Percentiles rank a stretch among this genome's conserved stretches.
These are phyloP conservation scores for Cerastis rubricosa DNA, from an alignment of 2,888 invertebrate species.

Conservation along the genomic window DNA sequence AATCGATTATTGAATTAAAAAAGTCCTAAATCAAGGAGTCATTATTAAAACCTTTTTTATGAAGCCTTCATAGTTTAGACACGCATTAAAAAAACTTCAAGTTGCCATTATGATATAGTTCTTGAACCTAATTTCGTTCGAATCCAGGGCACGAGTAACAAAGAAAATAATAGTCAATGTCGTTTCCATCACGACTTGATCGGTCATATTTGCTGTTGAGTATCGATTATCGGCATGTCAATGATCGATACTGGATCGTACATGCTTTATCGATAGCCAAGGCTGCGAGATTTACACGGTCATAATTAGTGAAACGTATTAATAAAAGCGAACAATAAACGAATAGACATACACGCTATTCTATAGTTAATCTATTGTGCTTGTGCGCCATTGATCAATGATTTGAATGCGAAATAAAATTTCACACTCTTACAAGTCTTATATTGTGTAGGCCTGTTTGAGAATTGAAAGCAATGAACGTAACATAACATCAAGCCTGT, in stretches of 20 bases:
- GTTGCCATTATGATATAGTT: slow-evolving; percentile 71
- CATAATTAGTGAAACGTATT: slow-evolving; percentile 71
- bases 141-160: slow-evolving; percentile 84
- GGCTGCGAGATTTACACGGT: slow-evolving; percentile 73
- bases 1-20: slow-evolving; percentile 54
- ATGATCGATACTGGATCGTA: slow-evolving; percentile 78
- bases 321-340: slow-evolving; percentile 65
- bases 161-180: slow-evolving; percentile 85
- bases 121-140: slow-evolving; percentile 84
- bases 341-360: slow-evolving; percentile 54
- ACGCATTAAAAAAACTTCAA: slow-evolving; percentile 66
- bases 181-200: slow-evolving; percentile 83
- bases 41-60: slow-evolving; percentile 49
- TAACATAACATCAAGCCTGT: no score
- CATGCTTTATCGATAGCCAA: slow-evolving; percentile 69
- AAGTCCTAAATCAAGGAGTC: slow-evolving; percentile 51
- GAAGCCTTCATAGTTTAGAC: slow-evolving; percentile 58
- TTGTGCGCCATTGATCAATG: slow-evolving; percentile 58
- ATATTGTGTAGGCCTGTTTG: slow-evolving; percentile 15
- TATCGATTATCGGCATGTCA: slow-evolving; percentile 81
- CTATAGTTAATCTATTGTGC: slow-evolving; percentile 57
- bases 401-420: slow-evolving; percentile 65
- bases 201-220: slow-evolving; percentile 78
- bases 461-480: slow-evolving; percentile 34
- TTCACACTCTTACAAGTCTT: slow-evolving; percentile 60